These are phyloP conservation scores for Leucoma salicis DNA, from an alignment of 2,888 invertebrate genomes.

Conservation along the genomic window DNA sequence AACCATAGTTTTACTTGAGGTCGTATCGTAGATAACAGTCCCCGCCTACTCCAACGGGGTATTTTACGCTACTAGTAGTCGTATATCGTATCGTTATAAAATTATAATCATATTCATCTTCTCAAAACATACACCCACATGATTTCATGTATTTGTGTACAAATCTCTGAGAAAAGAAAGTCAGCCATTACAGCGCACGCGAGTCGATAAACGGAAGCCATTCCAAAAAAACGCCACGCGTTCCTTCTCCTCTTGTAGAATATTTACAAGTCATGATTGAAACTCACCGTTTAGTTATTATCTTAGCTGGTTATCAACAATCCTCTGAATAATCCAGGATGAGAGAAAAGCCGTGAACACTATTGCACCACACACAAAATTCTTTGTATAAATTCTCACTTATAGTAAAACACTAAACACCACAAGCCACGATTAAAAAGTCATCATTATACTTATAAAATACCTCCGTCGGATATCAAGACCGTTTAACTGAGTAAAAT, in stretches of 20 bases:
- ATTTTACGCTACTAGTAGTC: too few relatives aligned
- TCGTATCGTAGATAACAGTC: too few relatives aligned
- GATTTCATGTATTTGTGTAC: slow-evolving; percentile 37
- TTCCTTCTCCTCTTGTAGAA: slow-evolving; percentile 32
- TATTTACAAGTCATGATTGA: slow-evolving; percentile 28
- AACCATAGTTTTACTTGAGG: too few relatives aligned
- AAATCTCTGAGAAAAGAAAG: slow-evolving; percentile 61
- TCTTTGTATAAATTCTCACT: slow-evolving; percentile 63
- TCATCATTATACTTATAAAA: slow-evolving; percentile 71
- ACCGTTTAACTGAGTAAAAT: slow-evolving; percentile 69
- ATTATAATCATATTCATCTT: not conserved
- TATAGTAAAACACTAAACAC: slow-evolving; percentile 68
- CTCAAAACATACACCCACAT: slow-evolving; percentile 19
- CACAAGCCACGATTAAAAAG: slow-evolving; percentile 66
- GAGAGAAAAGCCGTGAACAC: slow-evolving; percentile 60
- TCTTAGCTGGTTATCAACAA: slow-evolving; percentile 59
- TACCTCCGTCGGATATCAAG: slow-evolving; percentile 60
- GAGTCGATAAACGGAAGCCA: slow-evolving; percentile 79
- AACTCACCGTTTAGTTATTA: slow-evolving; percentile 65
- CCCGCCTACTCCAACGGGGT: too few relatives aligned
- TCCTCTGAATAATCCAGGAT: slow-evolving; percentile 72
- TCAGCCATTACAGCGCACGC: slow-evolving; percentile 81
- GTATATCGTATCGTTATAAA: not conserved
- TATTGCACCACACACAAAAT: slow-evolving; percentile 73
- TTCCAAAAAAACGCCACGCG: slow-evolving; percentile 70